phyloP scores from a whole-genome alignment of 2,113 vertebrate genomes.

The Perca flavescens region DNA sequence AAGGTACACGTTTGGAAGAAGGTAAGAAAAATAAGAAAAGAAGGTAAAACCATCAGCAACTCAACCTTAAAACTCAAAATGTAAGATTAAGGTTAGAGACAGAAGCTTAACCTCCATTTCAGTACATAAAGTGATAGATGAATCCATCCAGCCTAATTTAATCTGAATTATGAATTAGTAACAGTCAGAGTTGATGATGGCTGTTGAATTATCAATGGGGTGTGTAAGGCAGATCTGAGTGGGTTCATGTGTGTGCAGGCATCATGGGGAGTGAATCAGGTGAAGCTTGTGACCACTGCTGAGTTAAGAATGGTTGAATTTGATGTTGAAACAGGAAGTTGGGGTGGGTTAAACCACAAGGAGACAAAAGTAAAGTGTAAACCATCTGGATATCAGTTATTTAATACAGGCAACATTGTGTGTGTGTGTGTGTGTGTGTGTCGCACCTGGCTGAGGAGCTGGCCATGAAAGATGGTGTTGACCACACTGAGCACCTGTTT shows the following conservation, averaged over 20 bases:
- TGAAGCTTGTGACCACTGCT: background rate
- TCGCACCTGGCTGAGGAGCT: slow-evolving; percentile 97
- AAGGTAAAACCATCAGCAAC: background rate
- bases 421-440: slow-evolving; percentile 5
- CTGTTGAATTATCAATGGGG: slow-evolving; percentile 1
- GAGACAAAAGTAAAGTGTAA: too few relatives aligned
- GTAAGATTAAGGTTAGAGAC: background rate
- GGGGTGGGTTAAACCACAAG: too few relatives aligned
- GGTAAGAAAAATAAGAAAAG: too few relatives aligned
- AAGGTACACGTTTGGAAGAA: background rate
- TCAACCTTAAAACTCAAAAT: background rate
- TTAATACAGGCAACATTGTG: too few relatives aligned
- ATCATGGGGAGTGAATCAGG: background rate
- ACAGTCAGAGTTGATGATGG: background rate
- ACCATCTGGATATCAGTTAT: too few relatives aligned
- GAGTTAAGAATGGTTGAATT: background rate
- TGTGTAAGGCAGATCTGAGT: background rate
- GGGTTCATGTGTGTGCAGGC: background rate
- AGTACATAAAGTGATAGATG: background rate
- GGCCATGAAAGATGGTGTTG: slow-evolving; percentile 98
- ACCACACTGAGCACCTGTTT: slow-evolving; percentile 98
- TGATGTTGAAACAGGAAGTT: too few relatives aligned
- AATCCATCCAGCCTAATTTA: background rate
- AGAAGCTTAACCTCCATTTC: background rate
- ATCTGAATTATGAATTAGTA: background rate